These are phyloP conservation scores for Carettochelys insculpta DNA, from an alignment of 2,113 vertebrate species.

Conservation along the genomic window DNA sequence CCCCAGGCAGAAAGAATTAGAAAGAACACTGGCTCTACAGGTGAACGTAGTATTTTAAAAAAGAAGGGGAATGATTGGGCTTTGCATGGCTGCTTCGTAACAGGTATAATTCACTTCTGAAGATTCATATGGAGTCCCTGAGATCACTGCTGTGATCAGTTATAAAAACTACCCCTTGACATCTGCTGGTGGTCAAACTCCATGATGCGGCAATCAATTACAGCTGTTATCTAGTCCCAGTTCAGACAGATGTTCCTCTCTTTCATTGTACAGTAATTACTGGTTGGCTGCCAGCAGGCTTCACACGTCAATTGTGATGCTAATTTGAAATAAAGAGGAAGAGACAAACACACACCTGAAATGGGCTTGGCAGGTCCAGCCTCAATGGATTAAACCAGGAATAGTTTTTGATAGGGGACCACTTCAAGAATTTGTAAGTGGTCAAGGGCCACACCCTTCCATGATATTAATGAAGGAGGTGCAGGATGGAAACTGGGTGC, in stretches of 20 bases:
- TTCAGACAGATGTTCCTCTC: constrained; percentile 75
- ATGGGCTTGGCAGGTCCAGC: constrained; percentile 33
- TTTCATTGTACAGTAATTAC: constrained; percentile 76
- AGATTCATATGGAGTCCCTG: neutral
- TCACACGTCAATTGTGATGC: constrained; percentile 72
- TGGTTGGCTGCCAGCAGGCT: constrained; percentile 73
- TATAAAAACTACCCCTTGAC: constrained; percentile 56
- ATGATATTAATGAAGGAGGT: too few species aligned
- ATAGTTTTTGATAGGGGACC: too few species aligned
- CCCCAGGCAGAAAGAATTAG: too few species aligned
- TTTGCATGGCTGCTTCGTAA: neutral
- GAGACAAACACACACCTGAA: constrained; percentile 47
- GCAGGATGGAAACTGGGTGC: too few species aligned
- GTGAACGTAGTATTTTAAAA: neutral
- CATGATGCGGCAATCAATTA: constrained; percentile 74
- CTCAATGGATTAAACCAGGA: constrained; percentile 27
- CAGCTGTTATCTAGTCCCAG: constrained; percentile 76
- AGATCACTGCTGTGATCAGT: neutral
- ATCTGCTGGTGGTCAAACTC: constrained; percentile 75
- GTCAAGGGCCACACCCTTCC: too few species aligned
- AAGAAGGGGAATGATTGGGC: neutral
- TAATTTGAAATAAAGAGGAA: constrained; percentile 74
- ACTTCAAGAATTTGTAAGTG: too few species aligned
- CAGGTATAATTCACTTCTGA: constrained; percentile 36
- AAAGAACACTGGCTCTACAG: too few species aligned